Evolutionary conservation across 2,888 invertebrate species (phyloP).

Genomic region (Aplocera efformata): DNA sequence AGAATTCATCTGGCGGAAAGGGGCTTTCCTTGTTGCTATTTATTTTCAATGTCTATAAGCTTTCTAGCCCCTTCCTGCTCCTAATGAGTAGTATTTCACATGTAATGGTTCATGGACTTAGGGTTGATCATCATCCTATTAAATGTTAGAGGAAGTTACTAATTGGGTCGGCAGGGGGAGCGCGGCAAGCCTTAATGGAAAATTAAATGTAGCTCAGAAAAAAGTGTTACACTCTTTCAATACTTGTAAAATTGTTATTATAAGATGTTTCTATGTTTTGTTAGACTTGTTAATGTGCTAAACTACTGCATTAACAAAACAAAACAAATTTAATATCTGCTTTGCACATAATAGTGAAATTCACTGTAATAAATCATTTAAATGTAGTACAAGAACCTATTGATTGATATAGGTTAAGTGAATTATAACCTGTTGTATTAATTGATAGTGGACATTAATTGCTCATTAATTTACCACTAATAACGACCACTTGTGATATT

Average conservation of each 20-base stretch:
- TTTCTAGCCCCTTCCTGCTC: slow-evolving; percentile 15
- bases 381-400: too few relatives aligned
- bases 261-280: too few relatives aligned
- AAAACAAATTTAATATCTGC: too few relatives aligned
- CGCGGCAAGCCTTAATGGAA: slow-evolving; percentile 10
- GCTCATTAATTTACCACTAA: background rate
- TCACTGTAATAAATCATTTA: too few relatives aligned
- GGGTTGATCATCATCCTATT: slow-evolving; percentile 21
- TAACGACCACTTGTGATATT: background rate
- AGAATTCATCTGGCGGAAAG: slow-evolving; percentile 20
- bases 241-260: too few relatives aligned
- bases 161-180: background rate
- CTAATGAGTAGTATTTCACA: slow-evolving; percentile 27
- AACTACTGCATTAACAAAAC: too few relatives aligned
- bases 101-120: slow-evolving; percentile 17
- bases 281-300: too few relatives aligned
- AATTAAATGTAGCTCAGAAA: background rate
- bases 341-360: too few relatives aligned
- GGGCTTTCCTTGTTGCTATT: slow-evolving; percentile 26
- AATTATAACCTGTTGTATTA: too few relatives aligned
- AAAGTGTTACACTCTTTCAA: too few relatives aligned
- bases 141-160: slow-evolving; percentile 15
- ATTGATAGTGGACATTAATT: too few relatives aligned
- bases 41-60: slow-evolving; percentile 26
- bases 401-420: too few relatives aligned